Percentiles rank a stretch among this genome's conserved stretches.
Evolutionary conservation across 2,113 vertebrate genomes (phyloP).

Genomic region (zebrafish (Danio rerio)): GRCz12tu NC_133182.1:43399001-43399500

Average conservation of each 20-base stretch:
- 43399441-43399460: not conserved
- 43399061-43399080: slow-evolving; percentile 66
- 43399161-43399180: slow-evolving; percentile 61
- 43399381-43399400: not conserved
- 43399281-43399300: slow-evolving; percentile 40
- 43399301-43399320: not conserved
- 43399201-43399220: slow-evolving; percentile 43
- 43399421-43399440: not conserved
- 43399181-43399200: slow-evolving; percentile 50
- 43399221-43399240: slow-evolving; percentile 18
- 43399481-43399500: no score
- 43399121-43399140: slow-evolving; percentile 76
- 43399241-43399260: slow-evolving; percentile 29
- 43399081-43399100: slow-evolving; percentile 66
- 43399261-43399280: slow-evolving; percentile 38
- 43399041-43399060: slow-evolving; percentile 66
- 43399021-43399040: slow-evolving; percentile 67
- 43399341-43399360: not conserved
- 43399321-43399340: not conserved
- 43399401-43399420: not conserved
- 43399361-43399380: slow-evolving; percentile 5
- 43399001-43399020: slow-evolving; percentile 56
- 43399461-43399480: no score
- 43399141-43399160: slow-evolving; percentile 66
- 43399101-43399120: slow-evolving; percentile 54